These are phyloP conservation scores for Psammodynastes pulverulentus DNA, from an alignment of 2,113 vertebrate species.

Conservation along the genomic window DNA sequence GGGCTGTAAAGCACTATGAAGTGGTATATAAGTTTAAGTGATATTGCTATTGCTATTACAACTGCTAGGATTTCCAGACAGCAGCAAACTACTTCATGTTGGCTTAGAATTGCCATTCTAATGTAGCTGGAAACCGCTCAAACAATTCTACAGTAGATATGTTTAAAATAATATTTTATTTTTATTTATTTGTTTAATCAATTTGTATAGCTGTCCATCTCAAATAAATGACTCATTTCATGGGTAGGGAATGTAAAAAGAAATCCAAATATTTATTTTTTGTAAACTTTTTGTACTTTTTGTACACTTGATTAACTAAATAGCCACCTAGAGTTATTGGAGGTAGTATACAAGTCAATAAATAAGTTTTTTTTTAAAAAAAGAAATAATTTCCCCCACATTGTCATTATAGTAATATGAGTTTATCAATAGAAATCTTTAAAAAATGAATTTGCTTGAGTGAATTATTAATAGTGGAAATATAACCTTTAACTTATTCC, in stretches of 20 bases:
- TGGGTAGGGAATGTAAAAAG: neutral
- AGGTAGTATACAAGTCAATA: neutral
- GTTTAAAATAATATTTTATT: neutral
- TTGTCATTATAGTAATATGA: slow-evolving; percentile 23
- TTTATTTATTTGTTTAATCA: neutral
- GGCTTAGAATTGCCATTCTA: neutral
- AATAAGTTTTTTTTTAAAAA: neutral
- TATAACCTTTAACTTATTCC: neutral
- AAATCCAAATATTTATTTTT: neutral
- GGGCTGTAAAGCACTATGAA: neutral
- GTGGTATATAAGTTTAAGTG: neutral
- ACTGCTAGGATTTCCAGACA: neutral
- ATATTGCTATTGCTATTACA: neutral
- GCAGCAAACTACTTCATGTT: neutral
- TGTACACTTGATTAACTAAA: neutral
- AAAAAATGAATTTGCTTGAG: slow-evolving; percentile 23
- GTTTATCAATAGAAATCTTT: slow-evolving; percentile 25
- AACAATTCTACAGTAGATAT: neutral
- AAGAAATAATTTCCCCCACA: neutral
- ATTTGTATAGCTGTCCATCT: too few species aligned
- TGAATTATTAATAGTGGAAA: slow-evolving; percentile 44
- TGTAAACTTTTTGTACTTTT: neutral
- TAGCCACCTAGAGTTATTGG: neutral
- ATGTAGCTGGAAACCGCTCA: neutral
- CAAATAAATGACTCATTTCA: too few species aligned